These are phyloP conservation scores for Schizotus pectinicornis DNA, from an alignment of 2,888 invertebrate species.

Conservation along the genomic window DNA sequence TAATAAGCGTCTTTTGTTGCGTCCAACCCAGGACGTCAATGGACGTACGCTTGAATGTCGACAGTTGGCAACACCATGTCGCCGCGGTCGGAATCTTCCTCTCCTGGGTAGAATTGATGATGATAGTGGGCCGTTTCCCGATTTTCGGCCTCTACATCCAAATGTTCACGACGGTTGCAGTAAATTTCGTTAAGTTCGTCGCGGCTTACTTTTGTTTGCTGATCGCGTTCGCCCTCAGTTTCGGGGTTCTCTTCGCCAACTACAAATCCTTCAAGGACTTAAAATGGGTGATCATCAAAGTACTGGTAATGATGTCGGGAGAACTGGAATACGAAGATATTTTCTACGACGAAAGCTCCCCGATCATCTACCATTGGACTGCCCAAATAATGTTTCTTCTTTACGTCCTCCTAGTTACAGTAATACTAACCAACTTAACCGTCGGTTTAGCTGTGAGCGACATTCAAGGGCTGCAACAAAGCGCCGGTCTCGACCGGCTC, in stretches of 20 bases:
- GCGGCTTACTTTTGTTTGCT: conserved; percentile 81
- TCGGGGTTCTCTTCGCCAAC: conserved; percentile 81
- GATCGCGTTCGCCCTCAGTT: conserved; percentile 80
- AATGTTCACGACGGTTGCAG: conserved; percentile 85
- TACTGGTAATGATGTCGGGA: conserved; percentile 88
- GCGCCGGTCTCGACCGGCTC: conserved; percentile 79
- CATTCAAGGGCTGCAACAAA: conserved; percentile 80
- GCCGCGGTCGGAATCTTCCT: conserved; percentile 81
- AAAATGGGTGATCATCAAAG: conserved; percentile 72
- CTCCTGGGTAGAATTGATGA: conserved; percentile 85
- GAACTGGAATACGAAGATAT: conserved; percentile 86
- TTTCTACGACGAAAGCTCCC: conserved; percentile 66
- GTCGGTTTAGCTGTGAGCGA: conserved; percentile 87
- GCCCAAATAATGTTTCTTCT: conserved; percentile 77
- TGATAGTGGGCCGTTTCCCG: conserved; percentile 85
- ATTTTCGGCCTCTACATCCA: conserved; percentile 86
- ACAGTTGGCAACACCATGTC: conserved; percentile 79
- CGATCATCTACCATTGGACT: conserved; percentile 65
- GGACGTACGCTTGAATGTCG: conserved; percentile 44
- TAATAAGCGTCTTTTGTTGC: conserved; percentile 73
- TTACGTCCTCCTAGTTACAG: conserved; percentile 80
- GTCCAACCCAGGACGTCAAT: conserved; percentile 58
- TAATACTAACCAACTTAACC: conserved; percentile 82
- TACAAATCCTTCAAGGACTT: conserved; percentile 74
- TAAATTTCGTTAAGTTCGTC: conserved; percentile 83